A percentile compares a stretch with the other conserved stretches of the same genome.
Conservation (phyloP, 2,113 vertebrate genomes). For the Heterotis niloticus region DNA sequence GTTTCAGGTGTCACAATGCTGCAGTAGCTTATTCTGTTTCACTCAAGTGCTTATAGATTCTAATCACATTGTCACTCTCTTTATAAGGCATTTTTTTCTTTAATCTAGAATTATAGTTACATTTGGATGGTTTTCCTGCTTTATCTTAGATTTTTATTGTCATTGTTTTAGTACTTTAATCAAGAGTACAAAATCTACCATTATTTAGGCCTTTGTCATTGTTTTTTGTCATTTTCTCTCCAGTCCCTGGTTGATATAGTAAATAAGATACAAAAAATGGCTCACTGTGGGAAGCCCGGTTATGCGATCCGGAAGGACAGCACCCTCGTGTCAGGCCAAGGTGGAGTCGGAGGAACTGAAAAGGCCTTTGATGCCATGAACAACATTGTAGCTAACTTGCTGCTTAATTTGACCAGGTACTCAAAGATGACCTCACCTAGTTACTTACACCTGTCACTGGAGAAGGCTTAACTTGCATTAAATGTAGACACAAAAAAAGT, state of each 20-base stretch:
- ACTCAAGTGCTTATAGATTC: too few relatives aligned
- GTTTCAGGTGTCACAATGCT: neutral
- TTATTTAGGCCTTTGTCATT: neutral
- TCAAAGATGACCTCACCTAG: too few relatives aligned
- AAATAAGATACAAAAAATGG: constrained; percentile 80
- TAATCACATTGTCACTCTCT: too few relatives aligned
- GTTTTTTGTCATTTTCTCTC: constrained; percentile 41
- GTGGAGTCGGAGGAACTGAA: constrained; percentile 57
- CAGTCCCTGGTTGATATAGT: constrained; percentile 91
- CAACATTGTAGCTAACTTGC: constrained; percentile 89
- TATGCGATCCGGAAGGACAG: constrained; percentile 69
- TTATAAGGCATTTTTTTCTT: too few relatives aligned
- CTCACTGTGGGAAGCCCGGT: constrained; percentile 65
- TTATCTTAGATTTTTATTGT: neutral
- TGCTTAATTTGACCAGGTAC: constrained; percentile 92
- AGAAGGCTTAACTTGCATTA: neutral
- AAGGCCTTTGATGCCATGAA: constrained; percentile 96
- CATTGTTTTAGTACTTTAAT: neutral
- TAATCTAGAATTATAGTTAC: too few relatives aligned
- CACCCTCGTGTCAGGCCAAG: constrained; percentile 70
- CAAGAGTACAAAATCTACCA: neutral
- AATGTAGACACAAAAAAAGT: neutral
- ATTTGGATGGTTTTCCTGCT: too few relatives aligned
- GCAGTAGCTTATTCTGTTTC: neutral
- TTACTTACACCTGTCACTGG: neutral